Percentiles rank a stretch among this genome's conserved stretches.
phyloP scores from a whole-genome alignment of 2,113 vertebrate species.

The Prietella phreatophila region DNA sequence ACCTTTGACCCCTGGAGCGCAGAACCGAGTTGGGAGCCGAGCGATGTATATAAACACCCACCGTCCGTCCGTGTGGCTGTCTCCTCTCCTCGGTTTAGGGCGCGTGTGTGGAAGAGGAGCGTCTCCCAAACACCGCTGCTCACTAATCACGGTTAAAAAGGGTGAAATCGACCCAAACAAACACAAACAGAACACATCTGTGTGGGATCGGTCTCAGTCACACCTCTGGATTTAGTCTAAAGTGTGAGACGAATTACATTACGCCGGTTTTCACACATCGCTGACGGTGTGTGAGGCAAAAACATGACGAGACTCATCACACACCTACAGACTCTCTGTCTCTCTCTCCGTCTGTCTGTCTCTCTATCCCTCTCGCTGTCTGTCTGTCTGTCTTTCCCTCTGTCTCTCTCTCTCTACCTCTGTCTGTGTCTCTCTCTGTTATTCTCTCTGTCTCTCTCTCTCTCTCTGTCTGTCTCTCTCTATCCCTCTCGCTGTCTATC shows the following conservation, averaged over 20 bases:
- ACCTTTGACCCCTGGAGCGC: conserved; percentile 41
- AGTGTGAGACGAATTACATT: neutral
- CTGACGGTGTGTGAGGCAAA: neutral
- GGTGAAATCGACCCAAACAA: neutral
- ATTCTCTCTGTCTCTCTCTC: neutral
- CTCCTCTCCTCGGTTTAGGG: neutral
- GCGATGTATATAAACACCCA: neutral
- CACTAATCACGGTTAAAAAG: neutral
- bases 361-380: neutral
- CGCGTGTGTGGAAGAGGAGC: neutral
- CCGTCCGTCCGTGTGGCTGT: neutral
- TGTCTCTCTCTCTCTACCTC: neutral
- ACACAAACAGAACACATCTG: neutral
- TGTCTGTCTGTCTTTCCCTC: neutral
- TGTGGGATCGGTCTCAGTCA: neutral
- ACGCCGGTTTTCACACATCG: neutral
- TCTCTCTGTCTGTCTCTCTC: neutral
- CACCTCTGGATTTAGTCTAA: neutral
- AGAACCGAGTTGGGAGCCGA: conserved; percentile 23
- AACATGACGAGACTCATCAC: neutral
- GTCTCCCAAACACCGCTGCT: neutral
- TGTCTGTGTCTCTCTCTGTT: rapidly evolving
- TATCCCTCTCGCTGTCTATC: neutral
- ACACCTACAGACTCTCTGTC: neutral
- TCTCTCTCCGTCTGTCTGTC: no score